Evolutionary conservation across 2,888 invertebrate species (phyloP).

Genomic region (Acanthosepion esculentum): DNA sequence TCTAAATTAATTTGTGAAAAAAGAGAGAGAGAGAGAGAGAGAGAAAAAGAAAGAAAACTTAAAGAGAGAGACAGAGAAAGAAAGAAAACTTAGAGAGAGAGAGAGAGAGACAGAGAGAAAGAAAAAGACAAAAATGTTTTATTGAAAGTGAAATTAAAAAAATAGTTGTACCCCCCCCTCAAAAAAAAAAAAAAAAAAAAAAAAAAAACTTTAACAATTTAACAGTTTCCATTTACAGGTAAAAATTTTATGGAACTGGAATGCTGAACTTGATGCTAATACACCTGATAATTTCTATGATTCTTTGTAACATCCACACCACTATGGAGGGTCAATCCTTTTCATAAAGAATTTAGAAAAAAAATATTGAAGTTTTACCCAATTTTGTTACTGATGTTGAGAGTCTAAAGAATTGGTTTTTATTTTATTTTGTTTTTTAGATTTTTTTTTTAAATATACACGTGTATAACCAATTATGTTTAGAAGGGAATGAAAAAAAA

Average conservation of each 20-base stretch:
- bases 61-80: too few relatives aligned
- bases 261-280: not conserved
- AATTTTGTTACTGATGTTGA: not conserved
- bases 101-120: too few relatives aligned
- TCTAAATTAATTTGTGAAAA: too few relatives aligned
- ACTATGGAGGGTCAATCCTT: not conserved
- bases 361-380: not conserved
- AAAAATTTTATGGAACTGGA: conserved; percentile 25
- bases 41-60: too few relatives aligned
- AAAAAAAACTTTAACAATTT: not conserved
- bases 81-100: too few relatives aligned
- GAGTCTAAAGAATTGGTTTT: not conserved
- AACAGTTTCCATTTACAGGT: not conserved
- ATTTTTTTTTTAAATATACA: too few relatives aligned
- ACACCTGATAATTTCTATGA: not conserved
- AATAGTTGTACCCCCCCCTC: not conserved
- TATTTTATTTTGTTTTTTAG: too few relatives aligned
- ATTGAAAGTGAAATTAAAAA: not conserved
- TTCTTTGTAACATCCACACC: too few relatives aligned
- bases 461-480: too few relatives aligned
- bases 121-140: not conserved
- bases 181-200: not conserved
- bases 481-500: too few relatives aligned
- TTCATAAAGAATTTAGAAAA: not conserved
- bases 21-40: too few relatives aligned